Evolutionary conservation across 2,797 vertebrate species (phyloP).

Genomic region (Loris lydekkerianus): DNA sequence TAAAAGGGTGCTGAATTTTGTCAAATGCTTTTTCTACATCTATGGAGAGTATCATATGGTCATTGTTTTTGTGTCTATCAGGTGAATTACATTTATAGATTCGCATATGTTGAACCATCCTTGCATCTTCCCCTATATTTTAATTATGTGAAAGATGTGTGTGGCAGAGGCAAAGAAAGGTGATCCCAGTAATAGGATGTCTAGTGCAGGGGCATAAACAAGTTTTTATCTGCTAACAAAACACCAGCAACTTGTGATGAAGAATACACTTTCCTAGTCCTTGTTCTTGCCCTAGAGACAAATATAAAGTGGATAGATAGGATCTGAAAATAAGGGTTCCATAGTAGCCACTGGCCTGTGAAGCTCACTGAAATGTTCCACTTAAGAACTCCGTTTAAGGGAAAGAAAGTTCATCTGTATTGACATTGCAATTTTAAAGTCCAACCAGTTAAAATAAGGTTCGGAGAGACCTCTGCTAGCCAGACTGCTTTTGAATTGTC

Average conservation of each 20-base stretch:
- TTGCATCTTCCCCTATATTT: not conserved
- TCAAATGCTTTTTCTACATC: no score
- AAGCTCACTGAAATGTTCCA: not conserved
- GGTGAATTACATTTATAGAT: no score
- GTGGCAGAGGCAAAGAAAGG: not conserved
- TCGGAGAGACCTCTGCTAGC: not conserved
- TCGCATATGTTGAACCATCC: no score
- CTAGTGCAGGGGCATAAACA: not conserved
- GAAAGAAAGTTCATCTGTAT: not conserved
- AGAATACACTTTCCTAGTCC: not conserved
- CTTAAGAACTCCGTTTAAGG: not conserved
- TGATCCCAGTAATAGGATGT: not conserved
- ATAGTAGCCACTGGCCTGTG: not conserved
- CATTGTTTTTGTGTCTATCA: no score
- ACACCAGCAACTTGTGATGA: not conserved
- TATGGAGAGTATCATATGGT: no score
- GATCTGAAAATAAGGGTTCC: slow-evolving; percentile 34
- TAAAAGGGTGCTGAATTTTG: no score
- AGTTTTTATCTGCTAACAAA: not conserved
- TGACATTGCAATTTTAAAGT: not conserved
- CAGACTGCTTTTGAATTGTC: not conserved
- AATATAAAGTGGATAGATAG: not conserved
- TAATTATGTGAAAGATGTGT: not conserved
- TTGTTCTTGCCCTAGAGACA: not conserved
- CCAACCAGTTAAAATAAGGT: not conserved